These are phyloP conservation scores for Bembecia ichneumoniformis DNA, from an alignment of 2,888 invertebrate species.

Conservation along the genomic window DNA sequence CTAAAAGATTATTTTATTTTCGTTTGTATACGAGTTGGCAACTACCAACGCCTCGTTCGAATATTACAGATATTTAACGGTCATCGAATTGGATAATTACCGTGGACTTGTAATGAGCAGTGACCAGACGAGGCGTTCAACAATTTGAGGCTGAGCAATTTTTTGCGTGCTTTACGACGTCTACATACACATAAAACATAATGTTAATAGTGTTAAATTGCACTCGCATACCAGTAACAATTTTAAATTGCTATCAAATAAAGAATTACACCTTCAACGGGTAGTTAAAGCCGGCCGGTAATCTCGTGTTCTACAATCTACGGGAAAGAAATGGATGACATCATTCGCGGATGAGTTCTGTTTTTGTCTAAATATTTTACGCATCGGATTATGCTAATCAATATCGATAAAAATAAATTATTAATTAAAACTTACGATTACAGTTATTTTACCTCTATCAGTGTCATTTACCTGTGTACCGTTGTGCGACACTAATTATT, in stretches of 20 bases:
- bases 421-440: constrained; percentile 18
- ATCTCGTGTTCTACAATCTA: background rate
- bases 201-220: constrained; percentile 30
- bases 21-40: constrained; percentile 32
- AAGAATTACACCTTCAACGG: constrained; percentile 17
- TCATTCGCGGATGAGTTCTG: constrained; percentile 1
- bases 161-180: constrained; percentile 30
- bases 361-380: background rate
- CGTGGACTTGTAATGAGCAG: constrained; percentile 34
- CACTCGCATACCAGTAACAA: constrained; percentile 17
- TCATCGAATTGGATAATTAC: constrained; percentile 58
- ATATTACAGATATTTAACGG: constrained; percentile 53
- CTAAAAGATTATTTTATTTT: constrained; percentile 39
- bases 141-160: constrained; percentile 34
- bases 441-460: constrained; percentile 18
- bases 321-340: background rate
- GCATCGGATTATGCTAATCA: constrained; percentile 20
- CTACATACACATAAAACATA: constrained; percentile 29
- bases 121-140: constrained; percentile 23
- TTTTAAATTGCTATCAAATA: constrained; percentile 27
- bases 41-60: constrained; percentile 26
- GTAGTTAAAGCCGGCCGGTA: background rate
- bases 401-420: constrained; percentile 16
- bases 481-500: constrained; percentile 7
- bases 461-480: constrained; percentile 20